phyloP scores from a whole-genome alignment of 2,797 vertebrate genomes.

The Lutra lutra region DNA sequence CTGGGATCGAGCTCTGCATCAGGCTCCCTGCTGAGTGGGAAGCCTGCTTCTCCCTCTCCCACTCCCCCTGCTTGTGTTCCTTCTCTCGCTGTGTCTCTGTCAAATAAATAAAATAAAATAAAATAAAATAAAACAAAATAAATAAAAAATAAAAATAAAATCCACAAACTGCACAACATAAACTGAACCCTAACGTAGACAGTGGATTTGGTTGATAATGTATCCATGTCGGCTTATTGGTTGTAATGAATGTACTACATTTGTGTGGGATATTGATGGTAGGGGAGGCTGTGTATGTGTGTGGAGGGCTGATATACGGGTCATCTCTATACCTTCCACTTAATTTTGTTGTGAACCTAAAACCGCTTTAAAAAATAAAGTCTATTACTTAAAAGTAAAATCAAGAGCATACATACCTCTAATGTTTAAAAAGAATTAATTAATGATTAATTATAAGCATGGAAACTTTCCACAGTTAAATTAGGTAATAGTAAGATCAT shows the following conservation, averaged over 20 bases:
- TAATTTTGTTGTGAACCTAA: neutral
- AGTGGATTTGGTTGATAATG: neutral
- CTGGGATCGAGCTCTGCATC: too few species aligned
- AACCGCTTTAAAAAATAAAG: neutral
- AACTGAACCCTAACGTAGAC: neutral
- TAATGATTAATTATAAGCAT: neutral
- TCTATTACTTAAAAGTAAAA: neutral
- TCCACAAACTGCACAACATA: neutral
- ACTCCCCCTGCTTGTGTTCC: too few species aligned
- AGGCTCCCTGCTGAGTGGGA: too few species aligned
- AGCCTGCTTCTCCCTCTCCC: too few species aligned
- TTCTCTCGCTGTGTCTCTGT: too few species aligned
- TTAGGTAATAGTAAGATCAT: neutral
- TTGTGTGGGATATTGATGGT: neutral
- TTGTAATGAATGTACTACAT: neutral
- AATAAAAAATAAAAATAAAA: neutral
- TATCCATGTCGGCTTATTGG: neutral
- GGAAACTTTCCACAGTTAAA: neutral
- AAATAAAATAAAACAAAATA: too few species aligned
- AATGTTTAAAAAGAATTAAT: neutral
- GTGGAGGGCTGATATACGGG: neutral
- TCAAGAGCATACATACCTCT: neutral
- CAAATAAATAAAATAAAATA: too few species aligned
- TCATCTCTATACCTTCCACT: neutral
- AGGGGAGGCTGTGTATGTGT: neutral